Base-by-base conservation (phyloP, 2,888 invertebrate species). In the Epistrophe eligans region DNA sequence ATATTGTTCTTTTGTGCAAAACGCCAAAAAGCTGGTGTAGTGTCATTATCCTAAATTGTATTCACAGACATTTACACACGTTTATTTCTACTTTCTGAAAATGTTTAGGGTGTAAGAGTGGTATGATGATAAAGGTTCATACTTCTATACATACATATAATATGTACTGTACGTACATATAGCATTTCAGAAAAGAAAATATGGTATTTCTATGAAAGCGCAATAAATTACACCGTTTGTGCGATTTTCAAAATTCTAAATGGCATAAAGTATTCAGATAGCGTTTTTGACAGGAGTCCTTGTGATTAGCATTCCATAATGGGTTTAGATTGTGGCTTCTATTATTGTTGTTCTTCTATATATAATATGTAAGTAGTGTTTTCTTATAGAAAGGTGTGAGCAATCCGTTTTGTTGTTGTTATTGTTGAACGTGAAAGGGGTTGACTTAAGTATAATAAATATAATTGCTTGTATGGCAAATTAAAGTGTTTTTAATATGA, bases 151-250 rank as follows among this genome's bases (percentile, higher is more conserved):
- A n/a, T n/a, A n/a, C n/a, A n/a, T 24, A 45, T 45, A 48, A 57
- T 40, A 24, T 17, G 67, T 17, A n/a, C n/a, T n/a, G n/a, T n/a
- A n/a, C n/a, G n/a, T n/a, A n/a, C n/a, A 62, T 28, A 24, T 24
- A 48, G 66, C 35, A 66, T 67, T 67, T 67, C 4, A 17, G 58
- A 11, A 24, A 60, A 57, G 77, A 82, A 85, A 87, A 87, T 87
- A 83, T 87, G 87, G 83, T 79, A 83, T 83, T 87, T 67, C 74
- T 19, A 40, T 71, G 79, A 55, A 76, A 83, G 87, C 87, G 83
- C 77, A 74, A 87, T 87, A 83, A 87, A 87, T 87, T 79, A 87
- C 87, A 87, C 87, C 83, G 87, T 87, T 87, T 87, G 85, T 87
- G 77, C 85, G 82, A 87, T 82, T 87, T 83, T 87, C 45, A 10